These are phyloP conservation scores for Chymomyza fuscimana DNA, from an alignment of 2,888 invertebrate species.

Conservation along the genomic window DNA sequence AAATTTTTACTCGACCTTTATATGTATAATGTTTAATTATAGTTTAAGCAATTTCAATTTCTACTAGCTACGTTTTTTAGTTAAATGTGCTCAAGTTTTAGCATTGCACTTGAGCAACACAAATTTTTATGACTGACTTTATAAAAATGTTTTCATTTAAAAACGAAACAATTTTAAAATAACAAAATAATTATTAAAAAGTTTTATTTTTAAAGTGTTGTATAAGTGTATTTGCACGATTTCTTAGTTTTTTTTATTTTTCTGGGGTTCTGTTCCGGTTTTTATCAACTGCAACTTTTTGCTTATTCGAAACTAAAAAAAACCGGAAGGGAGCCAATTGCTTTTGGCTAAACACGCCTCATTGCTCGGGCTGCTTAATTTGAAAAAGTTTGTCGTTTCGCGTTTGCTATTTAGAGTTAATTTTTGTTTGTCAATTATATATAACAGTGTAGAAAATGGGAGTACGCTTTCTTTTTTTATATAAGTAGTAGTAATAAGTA, in stretches of 20 bases:
- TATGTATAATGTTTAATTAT: slow-evolving; percentile 31
- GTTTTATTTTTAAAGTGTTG: neutral
- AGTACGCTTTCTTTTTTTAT: neutral
- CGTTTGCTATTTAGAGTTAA: slow-evolving; percentile 17
- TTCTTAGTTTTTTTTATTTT: neutral
- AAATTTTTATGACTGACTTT: slow-evolving; percentile 8
- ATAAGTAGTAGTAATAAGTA: slow-evolving; percentile 16
- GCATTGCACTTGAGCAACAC: slow-evolving; percentile 32
- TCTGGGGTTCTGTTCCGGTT: neutral
- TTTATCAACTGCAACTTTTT: neutral
- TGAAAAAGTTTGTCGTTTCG: neutral
- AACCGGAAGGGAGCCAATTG: neutral
- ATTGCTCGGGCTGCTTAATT: neutral
- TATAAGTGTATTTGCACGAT: slow-evolving; percentile 8
- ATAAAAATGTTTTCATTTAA: slow-evolving; percentile 14
- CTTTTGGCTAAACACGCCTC: too few relatives aligned
- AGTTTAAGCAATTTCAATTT: slow-evolving; percentile 64
- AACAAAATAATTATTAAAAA: too few relatives aligned
- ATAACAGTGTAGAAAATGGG: neutral
- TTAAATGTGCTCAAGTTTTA: slow-evolving; percentile 18
- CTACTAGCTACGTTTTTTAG: slow-evolving; percentile 63
- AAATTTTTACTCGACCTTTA: slow-evolving; percentile 50
- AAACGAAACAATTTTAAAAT: slow-evolving; percentile 8
- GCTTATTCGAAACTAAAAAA: neutral
- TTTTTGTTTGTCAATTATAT: neutral